phyloP scores from a whole-genome alignment of 2,113 vertebrate species.

The Myotis lucifugus region DNA sequence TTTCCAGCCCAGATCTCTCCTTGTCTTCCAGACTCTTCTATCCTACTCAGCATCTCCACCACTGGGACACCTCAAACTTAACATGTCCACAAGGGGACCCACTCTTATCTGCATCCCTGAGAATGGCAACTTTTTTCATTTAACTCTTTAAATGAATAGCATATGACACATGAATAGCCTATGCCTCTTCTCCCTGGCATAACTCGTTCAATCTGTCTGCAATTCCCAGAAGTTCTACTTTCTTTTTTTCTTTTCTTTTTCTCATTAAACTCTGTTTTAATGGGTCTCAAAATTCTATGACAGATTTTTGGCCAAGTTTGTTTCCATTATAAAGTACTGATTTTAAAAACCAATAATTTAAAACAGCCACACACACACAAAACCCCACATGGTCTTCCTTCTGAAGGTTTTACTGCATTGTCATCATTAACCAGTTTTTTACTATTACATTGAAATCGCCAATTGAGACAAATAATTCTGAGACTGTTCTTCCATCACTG shows the following conservation, averaged over 20 bases:
- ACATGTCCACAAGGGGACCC: neutral
- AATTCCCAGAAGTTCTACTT: neutral
- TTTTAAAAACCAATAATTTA: too few species aligned
- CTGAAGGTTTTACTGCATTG: too few species aligned
- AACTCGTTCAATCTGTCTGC: neutral
- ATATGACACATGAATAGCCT: neutral
- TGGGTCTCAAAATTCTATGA: too few species aligned
- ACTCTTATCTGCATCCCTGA: neutral
- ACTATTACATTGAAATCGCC: too few species aligned
- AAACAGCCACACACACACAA: too few species aligned
- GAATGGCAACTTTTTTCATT: neutral
- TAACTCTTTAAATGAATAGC: neutral
- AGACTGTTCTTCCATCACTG: too few species aligned
- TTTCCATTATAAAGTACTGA: too few species aligned
- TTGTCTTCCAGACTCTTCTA: neutral
- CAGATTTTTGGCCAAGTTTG: too few species aligned
- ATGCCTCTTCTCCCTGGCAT: neutral
- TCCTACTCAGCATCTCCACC: neutral
- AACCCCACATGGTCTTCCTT: too few species aligned
- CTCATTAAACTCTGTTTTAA: too few species aligned
- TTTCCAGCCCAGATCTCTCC: neutral
- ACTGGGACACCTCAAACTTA: neutral
- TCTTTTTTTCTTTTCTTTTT: neutral
- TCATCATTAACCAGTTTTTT: too few species aligned
- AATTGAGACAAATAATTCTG: too few species aligned